Percentiles rank a stretch among this genome's conserved stretches.
phyloP scores from a whole-genome alignment of 64 coral and sea anemone species.

The Porites lutea region DNA sequence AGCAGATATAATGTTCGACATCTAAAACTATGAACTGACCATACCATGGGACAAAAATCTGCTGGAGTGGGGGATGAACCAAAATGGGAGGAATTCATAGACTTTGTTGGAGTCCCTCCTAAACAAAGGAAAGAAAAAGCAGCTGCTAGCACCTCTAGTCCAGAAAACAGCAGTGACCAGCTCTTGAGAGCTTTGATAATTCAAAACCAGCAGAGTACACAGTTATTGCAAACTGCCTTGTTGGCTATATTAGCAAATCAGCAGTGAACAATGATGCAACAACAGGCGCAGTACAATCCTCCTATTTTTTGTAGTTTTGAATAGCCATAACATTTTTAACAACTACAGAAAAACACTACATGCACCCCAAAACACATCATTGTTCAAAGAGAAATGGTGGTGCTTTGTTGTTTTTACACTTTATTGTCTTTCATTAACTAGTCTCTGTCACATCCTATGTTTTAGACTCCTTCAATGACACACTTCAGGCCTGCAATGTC shows the following conservation, averaged over 20 bases:
- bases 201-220: conserved; percentile 25
- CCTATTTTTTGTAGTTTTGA: no score
- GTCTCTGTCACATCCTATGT: no score
- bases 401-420: no score
- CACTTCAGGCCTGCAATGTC: no score
- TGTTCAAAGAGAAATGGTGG: no score
- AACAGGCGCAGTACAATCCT: background rate
- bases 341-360: no score
- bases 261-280: conserved; percentile 12
- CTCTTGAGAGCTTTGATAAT: conserved; percentile 48
- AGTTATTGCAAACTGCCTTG: conserved; percentile 39
- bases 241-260: conserved; percentile 36
- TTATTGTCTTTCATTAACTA: no score
- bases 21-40: conserved; percentile 45
- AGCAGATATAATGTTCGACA: conserved; percentile 39
- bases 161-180: conserved; percentile 26
- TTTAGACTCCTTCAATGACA: no score
- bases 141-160: conserved; percentile 13
- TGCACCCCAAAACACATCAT: no score
- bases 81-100: conserved; percentile 39
- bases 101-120: conserved; percentile 30
- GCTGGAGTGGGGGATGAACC: conserved; percentile 36
- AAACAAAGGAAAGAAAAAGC: conserved; percentile 27
- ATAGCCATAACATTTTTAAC: no score
- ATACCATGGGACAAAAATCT: conserved; percentile 26